Evolutionary conservation across 2,113 vertebrate species (phyloP).

Genomic region (Tapirus terrestris): DNA sequence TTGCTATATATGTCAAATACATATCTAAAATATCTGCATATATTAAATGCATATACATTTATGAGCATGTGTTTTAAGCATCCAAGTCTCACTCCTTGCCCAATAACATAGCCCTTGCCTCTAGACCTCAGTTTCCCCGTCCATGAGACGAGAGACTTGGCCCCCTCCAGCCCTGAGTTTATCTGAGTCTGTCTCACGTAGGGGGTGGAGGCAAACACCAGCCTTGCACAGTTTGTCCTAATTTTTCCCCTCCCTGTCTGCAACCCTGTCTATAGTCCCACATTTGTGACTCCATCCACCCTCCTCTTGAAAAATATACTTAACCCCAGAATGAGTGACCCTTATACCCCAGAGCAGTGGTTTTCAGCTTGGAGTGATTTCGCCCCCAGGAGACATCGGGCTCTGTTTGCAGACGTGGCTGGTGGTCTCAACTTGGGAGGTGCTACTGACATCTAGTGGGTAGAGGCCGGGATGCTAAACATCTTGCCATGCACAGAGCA

Average conservation of each 20-base stretch:
- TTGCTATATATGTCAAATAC: not conserved
- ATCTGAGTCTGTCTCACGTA: not conserved
- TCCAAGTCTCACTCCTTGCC: not conserved
- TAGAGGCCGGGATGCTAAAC: not conserved
- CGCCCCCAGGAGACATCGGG: fast-evolving
- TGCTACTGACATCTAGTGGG: not conserved
- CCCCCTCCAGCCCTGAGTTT: not conserved
- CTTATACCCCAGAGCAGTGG: not conserved
- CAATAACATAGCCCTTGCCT: not conserved
- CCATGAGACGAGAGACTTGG: not conserved
- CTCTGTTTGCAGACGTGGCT: not conserved
- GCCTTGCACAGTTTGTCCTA: not conserved
- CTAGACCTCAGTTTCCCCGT: not conserved
- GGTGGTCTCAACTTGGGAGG: not conserved
- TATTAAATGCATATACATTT: not conserved
- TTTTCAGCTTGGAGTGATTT: not conserved
- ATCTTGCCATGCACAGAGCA: fast-evolving
- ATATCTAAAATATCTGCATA: not conserved
- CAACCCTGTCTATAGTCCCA: not conserved
- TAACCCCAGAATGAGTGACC: no score
- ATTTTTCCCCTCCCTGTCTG: not conserved
- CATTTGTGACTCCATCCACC: not conserved
- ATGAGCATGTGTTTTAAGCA: not conserved
- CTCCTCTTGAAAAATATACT: not conserved
- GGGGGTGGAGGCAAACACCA: not conserved